These are phyloP conservation scores for Apolygus lucorum DNA, from an alignment of 1,140 invertebrate genomes.

Conservation along the genomic window DNA sequence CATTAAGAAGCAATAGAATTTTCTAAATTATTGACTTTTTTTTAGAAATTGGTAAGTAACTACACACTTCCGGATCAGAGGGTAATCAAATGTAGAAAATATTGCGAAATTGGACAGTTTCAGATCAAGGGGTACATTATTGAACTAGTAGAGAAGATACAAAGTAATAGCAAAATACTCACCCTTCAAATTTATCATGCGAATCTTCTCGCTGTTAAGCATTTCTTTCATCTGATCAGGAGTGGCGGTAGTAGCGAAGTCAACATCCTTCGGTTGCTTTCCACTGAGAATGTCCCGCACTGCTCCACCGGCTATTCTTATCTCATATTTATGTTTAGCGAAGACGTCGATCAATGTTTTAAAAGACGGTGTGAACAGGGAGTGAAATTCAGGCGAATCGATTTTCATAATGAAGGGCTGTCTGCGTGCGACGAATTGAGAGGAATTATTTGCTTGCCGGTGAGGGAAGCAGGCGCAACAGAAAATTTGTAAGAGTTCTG, in stretches of 20 bases:
- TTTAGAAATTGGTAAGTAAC: too few species aligned
- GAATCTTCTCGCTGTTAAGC: slow-evolving; percentile 73
- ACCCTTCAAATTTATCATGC: slow-evolving; percentile 89
- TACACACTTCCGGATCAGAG: too few species aligned
- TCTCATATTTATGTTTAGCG: slow-evolving; percentile 70
- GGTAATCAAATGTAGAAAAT: too few species aligned
- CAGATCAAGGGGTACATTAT: too few species aligned
- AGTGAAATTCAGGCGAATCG: slow-evolving; percentile 61
- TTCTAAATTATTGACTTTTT: too few species aligned
- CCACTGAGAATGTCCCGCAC: slow-evolving; percentile 91
- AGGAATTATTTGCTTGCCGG: too few species aligned
- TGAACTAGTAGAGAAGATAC: too few species aligned
- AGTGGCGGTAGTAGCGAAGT: slow-evolving; percentile 96
- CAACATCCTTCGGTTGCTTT: slow-evolving; percentile 78
- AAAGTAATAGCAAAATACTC: too few species aligned
- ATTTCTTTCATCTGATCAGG: slow-evolving; percentile 94
- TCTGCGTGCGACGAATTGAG: neutral
- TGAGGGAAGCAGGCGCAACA: too few species aligned
- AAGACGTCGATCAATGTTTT: slow-evolving; percentile 60
- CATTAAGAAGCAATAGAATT: too few species aligned
- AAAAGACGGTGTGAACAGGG: slow-evolving; percentile 75
- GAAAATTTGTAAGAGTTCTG: too few species aligned
- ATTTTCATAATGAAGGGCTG: slow-evolving; percentile 59
- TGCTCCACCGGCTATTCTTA: slow-evolving; percentile 90
- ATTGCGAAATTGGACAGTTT: too few species aligned